These are phyloP conservation scores for Alsophila aescularia DNA, from an alignment of 2,888 invertebrate species.

Conservation along the genomic window DNA sequence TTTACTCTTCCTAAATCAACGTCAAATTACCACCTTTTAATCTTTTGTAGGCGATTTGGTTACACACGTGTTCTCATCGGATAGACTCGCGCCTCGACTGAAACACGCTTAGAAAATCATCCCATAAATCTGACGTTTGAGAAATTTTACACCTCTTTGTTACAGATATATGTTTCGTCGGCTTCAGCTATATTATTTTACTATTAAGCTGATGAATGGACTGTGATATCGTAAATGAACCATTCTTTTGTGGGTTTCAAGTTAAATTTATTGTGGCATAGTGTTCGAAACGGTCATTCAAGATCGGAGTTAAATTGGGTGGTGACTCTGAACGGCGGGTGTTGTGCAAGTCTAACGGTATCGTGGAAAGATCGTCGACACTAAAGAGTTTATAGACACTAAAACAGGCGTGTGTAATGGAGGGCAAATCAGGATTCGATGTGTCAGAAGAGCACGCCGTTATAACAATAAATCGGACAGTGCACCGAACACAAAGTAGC, in stretches of 20 bases:
- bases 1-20: constrained; percentile 76
- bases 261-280: constrained; percentile 62
- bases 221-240: constrained; percentile 70
- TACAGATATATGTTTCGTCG: constrained; percentile 69
- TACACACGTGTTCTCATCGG: constrained; percentile 74
- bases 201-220: constrained; percentile 65
- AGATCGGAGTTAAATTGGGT: constrained; percentile 52
- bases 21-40: constrained; percentile 84
- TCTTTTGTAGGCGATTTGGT: constrained; percentile 79
- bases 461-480: constrained; percentile 11
- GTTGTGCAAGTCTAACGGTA: constrained; percentile 51
- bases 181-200: constrained; percentile 68
- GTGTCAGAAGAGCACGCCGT: constrained; percentile 54
- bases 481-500: neutral
- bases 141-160: constrained; percentile 80
- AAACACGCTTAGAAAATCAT: constrained; percentile 64
- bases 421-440: constrained; percentile 53
- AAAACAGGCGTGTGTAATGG: constrained; percentile 73
- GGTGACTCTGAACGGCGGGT: constrained; percentile 44
- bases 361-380: constrained; percentile 61
- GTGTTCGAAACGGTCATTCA: constrained; percentile 52
- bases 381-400: constrained; percentile 76
- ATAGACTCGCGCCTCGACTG: constrained; percentile 58
- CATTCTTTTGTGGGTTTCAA: constrained; percentile 63
- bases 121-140: constrained; percentile 76